Base-by-base conservation (phyloP, 2,797 vertebrate genomes). In the Lithobates sylvaticus region DNA sequence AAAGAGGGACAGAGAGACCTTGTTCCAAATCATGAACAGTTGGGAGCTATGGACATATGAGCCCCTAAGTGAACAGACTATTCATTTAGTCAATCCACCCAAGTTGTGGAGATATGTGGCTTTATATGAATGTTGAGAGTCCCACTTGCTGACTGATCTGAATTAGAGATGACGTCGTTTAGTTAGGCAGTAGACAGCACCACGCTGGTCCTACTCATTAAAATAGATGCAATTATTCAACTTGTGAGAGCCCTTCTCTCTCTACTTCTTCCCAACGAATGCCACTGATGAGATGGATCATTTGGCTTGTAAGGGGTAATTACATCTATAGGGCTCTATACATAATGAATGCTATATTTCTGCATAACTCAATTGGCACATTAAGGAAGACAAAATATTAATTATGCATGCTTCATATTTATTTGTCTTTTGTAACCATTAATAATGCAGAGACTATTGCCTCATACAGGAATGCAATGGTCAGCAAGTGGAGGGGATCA, bases 91-190 rank as follows among this genome's bases (percentile, higher is more conserved):
- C 3, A 18, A 54, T 54, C 16, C 50, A 16, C 50, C 16, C 39
- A 39, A 39, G 39, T 39, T 39, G 39, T 39, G 39, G 8, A 10
- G 9, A 39, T 10, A 39, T 10, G 44, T 13, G 44, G 44, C 69
- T 32, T 67, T 67, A 27, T 65, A 36, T 54, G 32, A 18, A 65
- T 54, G 50, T 16, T 54, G 50, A 54, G 16, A 54, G 23, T 12
- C 65, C 23, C 26, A 44, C 39, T 67, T 71, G 80, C 76, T 68
- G 85, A 73, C 58, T 78, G 54, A 83, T 86, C 61, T 58, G 77
- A 78, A 83, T 83, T 83, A 83, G 75, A 78, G 69, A 87, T 67
- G 27, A 47, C 12, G 79, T 73, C 83, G 85, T 78, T 83, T 78
- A 39, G 79, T 54, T 78, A 50, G 36, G 76, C 68, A 47, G 13